Conservation (phyloP, 2,113 vertebrate species). For the Puffinus mauretanicus region DNA sequence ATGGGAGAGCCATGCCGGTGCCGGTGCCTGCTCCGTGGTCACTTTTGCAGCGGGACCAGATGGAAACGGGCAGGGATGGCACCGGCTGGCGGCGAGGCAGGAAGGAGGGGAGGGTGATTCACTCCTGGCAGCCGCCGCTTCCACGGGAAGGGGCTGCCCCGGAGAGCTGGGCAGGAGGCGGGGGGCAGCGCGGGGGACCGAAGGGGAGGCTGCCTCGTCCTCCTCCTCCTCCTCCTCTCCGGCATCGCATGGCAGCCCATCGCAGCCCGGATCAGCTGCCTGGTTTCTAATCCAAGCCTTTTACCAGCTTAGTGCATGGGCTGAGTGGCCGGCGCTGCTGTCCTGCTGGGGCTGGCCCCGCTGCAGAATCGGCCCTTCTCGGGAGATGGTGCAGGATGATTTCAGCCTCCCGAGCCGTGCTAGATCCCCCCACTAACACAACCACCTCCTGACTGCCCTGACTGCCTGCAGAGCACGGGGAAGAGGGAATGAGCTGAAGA, state of each 20-base stretch:
- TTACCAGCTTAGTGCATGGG: not conserved
- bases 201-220: not conserved
- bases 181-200: fast-evolving
- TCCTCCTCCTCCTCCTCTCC: not conserved
- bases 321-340: not conserved
- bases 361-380: not conserved
- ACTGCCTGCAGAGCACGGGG: not conserved
- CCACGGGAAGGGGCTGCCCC: not conserved
- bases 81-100: not conserved
- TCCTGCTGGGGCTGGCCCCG: not conserved
- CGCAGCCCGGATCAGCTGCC: not conserved
- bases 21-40: fast-evolving
- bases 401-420: not conserved
- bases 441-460: not conserved
- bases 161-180: not conserved
- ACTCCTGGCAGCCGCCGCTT: not conserved
- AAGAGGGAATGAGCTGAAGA: not conserved
- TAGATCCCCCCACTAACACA: not conserved
- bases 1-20: not conserved
- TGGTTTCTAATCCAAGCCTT: not conserved
- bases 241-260: not conserved
- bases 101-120: not conserved
- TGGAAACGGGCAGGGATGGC: not conserved
- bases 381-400: not conserved
- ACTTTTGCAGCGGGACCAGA: not conserved